These are phyloP conservation scores for Thunnus maccoyii DNA, from an alignment of 2,113 vertebrate genomes.

Conservation along the genomic window DNA sequence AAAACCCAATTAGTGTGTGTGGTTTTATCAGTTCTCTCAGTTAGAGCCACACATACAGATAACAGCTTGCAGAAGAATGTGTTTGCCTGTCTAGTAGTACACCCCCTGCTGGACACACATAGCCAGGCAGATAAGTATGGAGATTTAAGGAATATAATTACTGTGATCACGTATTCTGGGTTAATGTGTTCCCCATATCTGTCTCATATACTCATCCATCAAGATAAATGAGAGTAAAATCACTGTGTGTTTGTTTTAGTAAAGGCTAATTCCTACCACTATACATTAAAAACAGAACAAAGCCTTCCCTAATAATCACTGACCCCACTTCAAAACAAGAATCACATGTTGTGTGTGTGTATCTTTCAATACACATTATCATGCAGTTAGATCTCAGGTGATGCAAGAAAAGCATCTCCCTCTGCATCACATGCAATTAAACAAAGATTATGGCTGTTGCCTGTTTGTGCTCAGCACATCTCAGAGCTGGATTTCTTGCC, in stretches of 20 bases:
- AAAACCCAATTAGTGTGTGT: conserved; percentile 84
- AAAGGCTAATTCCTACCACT: conserved; percentile 9
- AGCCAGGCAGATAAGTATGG: conserved; percentile 20
- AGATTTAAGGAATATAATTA: conserved; percentile 24
- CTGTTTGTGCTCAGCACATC: conserved; percentile 14
- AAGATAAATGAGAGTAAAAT: conserved; percentile 42
- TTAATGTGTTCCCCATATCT: conserved; percentile 51
- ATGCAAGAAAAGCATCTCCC: conserved; percentile 8
- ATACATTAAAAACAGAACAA: conserved; percentile 34
- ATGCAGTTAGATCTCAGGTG: conserved; percentile 3
- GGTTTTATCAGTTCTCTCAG: conserved; percentile 72
- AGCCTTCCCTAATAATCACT: not conserved
- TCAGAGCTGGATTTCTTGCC: conserved; percentile 52
- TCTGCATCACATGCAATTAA: conserved; percentile 55
- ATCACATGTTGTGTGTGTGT: conserved; percentile 21
- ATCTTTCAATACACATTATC: conserved; percentile 3
- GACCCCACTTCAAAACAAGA: not conserved
- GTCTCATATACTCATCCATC: conserved; percentile 14
- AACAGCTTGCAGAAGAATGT: conserved; percentile 55
- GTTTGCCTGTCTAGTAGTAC: conserved; percentile 31
- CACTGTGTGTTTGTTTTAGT: conserved; percentile 1
- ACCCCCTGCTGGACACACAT: conserved; percentile 76
- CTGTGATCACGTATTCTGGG: conserved; percentile 21
- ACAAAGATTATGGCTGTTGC: conserved; percentile 46
- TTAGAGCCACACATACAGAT: conserved; percentile 64